Evolutionary conservation across 2,888 invertebrate species (phyloP).

Genomic region (Drosophila borealis): DNA sequence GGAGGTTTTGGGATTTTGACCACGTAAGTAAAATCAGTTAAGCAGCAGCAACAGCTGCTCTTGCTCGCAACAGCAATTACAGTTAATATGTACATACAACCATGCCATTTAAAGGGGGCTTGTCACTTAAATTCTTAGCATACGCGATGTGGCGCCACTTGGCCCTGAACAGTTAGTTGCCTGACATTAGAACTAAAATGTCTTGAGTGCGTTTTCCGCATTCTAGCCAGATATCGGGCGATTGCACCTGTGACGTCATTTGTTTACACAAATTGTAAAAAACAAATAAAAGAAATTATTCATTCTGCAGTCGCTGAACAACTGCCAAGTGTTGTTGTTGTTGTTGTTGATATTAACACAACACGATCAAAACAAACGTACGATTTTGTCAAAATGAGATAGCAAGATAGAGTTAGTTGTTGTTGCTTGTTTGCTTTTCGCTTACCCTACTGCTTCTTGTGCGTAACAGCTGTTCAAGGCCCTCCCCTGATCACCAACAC

Average conservation of each 20-base stretch:
- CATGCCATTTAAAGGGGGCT: conserved; percentile 58
- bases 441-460: conserved; percentile 25
- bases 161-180: conserved; percentile 20
- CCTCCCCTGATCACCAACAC: conserved; percentile 8
- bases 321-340: conserved; percentile 35
- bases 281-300: conserved; percentile 18
- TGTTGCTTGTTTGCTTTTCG: conserved; percentile 21
- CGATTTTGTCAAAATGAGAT: conserved; percentile 83
- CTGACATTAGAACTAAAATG: conserved; percentile 18
- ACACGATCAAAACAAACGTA: conserved; percentile 79
- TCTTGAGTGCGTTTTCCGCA: conserved; percentile 54
- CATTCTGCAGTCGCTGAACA: conserved; percentile 31
- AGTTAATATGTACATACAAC: conserved; percentile 5
- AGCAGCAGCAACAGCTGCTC: conserved; percentile 33
- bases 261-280: conserved; percentile 59
- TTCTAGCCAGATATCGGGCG: conserved; percentile 43
- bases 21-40: conserved; percentile 75
- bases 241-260: conserved; percentile 67
- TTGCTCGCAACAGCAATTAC: conserved; percentile 6
- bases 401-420: conserved; percentile 51
- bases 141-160: conserved; percentile 48
- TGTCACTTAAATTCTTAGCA: conserved; percentile 47
- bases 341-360: conserved; percentile 32
- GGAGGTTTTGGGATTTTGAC: conserved; percentile 82
- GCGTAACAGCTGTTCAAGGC: conserved; percentile 72